phyloP scores from a whole-genome alignment of 1,140 invertebrate species.

The Ceratina australensis region DNA sequence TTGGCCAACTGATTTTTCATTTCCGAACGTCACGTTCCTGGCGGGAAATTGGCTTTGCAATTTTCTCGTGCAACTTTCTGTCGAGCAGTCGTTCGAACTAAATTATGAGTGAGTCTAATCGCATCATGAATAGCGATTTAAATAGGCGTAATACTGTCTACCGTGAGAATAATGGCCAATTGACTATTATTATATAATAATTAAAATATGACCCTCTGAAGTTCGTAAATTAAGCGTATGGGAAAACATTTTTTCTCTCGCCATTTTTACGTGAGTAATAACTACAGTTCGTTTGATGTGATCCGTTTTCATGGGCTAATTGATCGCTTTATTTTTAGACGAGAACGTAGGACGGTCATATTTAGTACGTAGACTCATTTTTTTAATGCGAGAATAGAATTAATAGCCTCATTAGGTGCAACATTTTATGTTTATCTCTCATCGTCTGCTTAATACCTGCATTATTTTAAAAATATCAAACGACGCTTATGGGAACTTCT shows the following conservation, averaged over 20 bases:
- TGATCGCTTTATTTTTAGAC: conserved; percentile 4
- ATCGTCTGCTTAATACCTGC: not conserved
- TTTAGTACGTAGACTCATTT: not conserved
- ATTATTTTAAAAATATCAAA: not conserved
- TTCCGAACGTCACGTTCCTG: not conserved
- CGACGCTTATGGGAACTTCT: not conserved
- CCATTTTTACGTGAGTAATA: not conserved
- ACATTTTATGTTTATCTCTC: not conserved
- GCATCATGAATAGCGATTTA: not conserved
- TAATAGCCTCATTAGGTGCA: conserved; percentile 1
- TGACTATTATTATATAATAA: not conserved
- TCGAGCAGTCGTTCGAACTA: not conserved
- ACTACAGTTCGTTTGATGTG: not conserved
- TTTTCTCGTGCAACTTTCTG: not conserved
- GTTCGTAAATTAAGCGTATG: not conserved
- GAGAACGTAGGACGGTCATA: not conserved
- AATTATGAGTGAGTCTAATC: not conserved
- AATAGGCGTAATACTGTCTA: not conserved
- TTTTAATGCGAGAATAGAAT: not conserved
- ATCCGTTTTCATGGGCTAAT: not conserved
- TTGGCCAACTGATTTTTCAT: not conserved
- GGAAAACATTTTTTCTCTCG: not conserved
- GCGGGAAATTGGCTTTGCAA: conserved; percentile 7
- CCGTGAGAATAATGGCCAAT: not conserved
- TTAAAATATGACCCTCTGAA: not conserved